Evolutionary conservation across 2,888 invertebrate species (phyloP).

Genomic region (Amaurobius ferox): DNA sequence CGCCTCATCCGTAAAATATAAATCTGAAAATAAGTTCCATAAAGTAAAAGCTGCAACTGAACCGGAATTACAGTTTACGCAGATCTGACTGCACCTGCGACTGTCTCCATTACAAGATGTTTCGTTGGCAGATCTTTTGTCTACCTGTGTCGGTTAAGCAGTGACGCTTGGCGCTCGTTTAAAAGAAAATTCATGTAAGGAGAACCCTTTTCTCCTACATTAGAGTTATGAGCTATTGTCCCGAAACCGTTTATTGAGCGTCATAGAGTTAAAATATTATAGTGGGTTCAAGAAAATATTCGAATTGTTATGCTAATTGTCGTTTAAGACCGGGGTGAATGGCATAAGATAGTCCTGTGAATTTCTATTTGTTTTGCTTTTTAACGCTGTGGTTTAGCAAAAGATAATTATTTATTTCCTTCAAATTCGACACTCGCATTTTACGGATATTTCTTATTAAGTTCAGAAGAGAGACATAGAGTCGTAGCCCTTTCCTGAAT

Average conservation of each 20-base stretch:
- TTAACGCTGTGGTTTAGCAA: too few relatives aligned
- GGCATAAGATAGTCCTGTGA: too few relatives aligned
- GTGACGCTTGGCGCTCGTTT: conserved; percentile 2
- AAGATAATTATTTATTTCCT: too few relatives aligned
- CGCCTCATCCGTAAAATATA: not conserved
- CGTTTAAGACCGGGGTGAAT: not conserved
- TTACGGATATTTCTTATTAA: too few relatives aligned
- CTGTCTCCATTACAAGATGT: not conserved
- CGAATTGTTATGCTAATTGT: conserved; percentile 9
- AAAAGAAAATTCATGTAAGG: not conserved
- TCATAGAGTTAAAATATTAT: not conserved
- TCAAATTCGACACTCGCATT: too few relatives aligned
- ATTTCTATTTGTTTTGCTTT: too few relatives aligned
- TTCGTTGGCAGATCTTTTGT: not conserved
- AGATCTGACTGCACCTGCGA: not conserved
- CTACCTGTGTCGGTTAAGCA: not conserved
- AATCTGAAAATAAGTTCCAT: not conserved
- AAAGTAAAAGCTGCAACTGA: not conserved
- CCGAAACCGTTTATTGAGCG: not conserved
- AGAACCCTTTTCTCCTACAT: not conserved
- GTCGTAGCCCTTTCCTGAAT: too few relatives aligned
- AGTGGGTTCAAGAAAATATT: not conserved
- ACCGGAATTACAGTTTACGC: conserved; percentile 14
- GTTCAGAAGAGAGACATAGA: too few relatives aligned
- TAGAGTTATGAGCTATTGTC: conserved; percentile 1